Evolutionary conservation across 1,140 invertebrate species (phyloP), one percentile per base, ranked within the genome.

Genomic region (Drosophila ambigua): DNA sequence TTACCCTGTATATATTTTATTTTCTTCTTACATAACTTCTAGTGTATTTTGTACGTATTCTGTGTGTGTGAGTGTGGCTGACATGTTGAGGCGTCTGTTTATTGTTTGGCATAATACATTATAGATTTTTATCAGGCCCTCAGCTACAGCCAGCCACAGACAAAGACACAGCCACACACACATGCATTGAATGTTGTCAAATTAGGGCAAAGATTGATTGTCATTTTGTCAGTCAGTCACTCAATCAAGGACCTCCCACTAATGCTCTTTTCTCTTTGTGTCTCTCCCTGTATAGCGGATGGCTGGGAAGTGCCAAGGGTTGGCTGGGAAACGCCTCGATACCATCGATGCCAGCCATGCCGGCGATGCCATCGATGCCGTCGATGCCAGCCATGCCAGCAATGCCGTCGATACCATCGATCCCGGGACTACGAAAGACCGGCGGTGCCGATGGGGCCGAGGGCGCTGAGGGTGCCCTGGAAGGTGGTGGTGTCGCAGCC

Each of bases 281-380:
- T 64, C 16, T 64, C 50, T 20, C 43, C 4, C 4, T 35, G 31
- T 49, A 8, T 45, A 91, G 94, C 74, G 95, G 96, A 91, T 95
- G 97, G 94, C 93, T 97, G 71, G 95, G 95, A 63, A 96, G 96
- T 80, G 96, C 97, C 41, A 97, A 97, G 92, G 96, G 96, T 8
- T 97, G 96, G 96, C 94, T 95, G 59, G 94, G 90, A 50, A 90
- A 82, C 65, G 91, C 90, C 41, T 85, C 81, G 59, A 85, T 85
- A 77, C 81, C 81, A 52, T 90, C 91, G 52, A 92, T 92, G 71
- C 90, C 91, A 58, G 80, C 91, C 16, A 91, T 92, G 90, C 88
- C 90, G 50, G 55, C 82, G 28, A 81, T 85, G 84, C 88, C 88
- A 51, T 68, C 82, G 64, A 91, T 92, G 90, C 88, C 88, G 53